Conservation (phyloP, 2,888 invertebrate genomes). For the Mamestra brassicae region DNA sequence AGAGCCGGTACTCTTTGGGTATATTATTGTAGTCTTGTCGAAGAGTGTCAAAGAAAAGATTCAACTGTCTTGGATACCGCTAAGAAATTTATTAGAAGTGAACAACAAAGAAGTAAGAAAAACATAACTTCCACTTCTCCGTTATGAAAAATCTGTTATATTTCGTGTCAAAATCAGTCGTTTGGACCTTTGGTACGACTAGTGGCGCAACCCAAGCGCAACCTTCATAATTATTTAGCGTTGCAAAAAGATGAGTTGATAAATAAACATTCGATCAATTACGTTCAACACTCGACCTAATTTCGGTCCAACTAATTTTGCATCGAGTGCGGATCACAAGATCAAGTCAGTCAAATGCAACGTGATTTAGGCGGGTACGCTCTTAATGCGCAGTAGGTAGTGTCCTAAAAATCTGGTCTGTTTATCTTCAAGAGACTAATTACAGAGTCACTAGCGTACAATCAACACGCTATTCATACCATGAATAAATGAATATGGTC, state of each 20-base stretch:
- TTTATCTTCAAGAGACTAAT: slow-evolving; percentile 21
- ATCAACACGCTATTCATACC: slow-evolving; percentile 31
- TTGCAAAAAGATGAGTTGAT: neutral
- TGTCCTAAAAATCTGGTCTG: neutral
- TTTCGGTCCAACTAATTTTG: slow-evolving; percentile 30
- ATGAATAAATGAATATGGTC: slow-evolving; percentile 29
- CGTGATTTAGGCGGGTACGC: slow-evolving; percentile 11
- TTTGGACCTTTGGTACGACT: neutral
- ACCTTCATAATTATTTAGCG: neutral
- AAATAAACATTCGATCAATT: neutral
- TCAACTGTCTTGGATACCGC: no score
- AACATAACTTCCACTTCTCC: no score
- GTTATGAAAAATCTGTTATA: no score
- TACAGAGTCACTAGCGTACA: slow-evolving; percentile 13
- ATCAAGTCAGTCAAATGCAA: slow-evolving; percentile 3
- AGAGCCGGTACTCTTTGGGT: no score
- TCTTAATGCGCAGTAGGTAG: neutral
- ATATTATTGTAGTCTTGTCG: no score
- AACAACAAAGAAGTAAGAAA: no score
- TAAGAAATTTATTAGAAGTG: no score
- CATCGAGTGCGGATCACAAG: slow-evolving; percentile 4
- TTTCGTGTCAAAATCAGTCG: no score
- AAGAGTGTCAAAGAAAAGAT: no score
- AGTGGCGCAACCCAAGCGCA: neutral
- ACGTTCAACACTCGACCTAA: slow-evolving; percentile 32